Conservation (phyloP, 2,113 vertebrate genomes). For the Pachyramphus minor region DNA sequence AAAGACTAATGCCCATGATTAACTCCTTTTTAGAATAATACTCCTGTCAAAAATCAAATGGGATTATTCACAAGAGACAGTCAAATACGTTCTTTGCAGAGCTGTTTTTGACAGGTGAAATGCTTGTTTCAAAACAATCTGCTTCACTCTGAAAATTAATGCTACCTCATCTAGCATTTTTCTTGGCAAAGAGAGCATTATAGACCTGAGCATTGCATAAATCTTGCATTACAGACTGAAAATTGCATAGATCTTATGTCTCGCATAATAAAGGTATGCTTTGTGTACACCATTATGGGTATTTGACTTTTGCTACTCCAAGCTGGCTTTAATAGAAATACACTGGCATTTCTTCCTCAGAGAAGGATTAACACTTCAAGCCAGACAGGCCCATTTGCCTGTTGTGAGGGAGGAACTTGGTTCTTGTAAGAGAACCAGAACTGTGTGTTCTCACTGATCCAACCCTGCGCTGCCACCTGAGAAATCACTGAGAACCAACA, state of each 20-base stretch:
- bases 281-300: not conserved
- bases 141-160: constrained; percentile 8
- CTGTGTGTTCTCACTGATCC: not conserved
- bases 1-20: constrained; percentile 2
- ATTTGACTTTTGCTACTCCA: not conserved
- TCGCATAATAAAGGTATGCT: not conserved
- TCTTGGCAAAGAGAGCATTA: not conserved
- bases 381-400: not conserved
- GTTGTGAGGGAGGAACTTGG: not conserved
- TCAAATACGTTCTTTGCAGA: not conserved
- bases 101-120: constrained; percentile 13
- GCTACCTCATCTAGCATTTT: not conserved
- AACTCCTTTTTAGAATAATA: constrained; percentile 9
- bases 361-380: not conserved
- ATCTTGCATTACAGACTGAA: not conserved
- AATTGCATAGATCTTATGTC: not conserved
- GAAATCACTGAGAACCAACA: not conserved
- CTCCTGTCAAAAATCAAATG: constrained; percentile 16
- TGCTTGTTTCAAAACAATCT: constrained; percentile 27
- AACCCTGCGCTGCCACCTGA: not conserved
- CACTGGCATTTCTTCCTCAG: not conserved
- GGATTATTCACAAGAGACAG: constrained; percentile 18
- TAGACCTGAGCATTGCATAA: not conserved
- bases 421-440: not conserved
- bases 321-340: not conserved